Evolutionary conservation across 2,797 vertebrate genomes (phyloP), one percentile per base, ranked within the genome.

Genomic region (Lateolabrax maculatus): DNA sequence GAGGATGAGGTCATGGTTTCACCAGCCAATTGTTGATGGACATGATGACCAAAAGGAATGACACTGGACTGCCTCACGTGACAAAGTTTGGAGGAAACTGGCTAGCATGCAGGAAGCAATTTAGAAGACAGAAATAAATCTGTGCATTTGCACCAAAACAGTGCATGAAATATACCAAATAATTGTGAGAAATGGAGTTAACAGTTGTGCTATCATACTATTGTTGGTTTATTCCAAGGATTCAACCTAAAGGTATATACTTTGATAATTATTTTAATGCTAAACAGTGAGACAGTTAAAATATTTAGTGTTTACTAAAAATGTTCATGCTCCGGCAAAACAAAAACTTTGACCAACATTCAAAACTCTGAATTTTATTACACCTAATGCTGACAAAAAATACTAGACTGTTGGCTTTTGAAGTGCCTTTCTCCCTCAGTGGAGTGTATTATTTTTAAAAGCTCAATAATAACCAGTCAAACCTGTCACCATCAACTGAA

Each of bases 1-100:
- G 78, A 81, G 62, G 74, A 84, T 58, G 77, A 88, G 79, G 75
- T 80, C 36, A 56, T 34, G 21, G 23, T 63, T 76, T 85, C 55
- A 75, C 63, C 66, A 66, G 71, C 31, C 70, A 57, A 60, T 12
- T 71, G 44, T 21, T 72, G 36, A 63, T 34, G 71, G 72, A 56
- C 39, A 53, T 9, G 16, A 76, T 25, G 13, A 64, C 43, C 6
- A 43, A 48, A 63, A 41, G 74, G 51, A 77, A 68, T 8, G 48
- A 74, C 4, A 25, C 48, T 29, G 16, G 9, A 41, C 36, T 34
- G 39, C 6, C 34, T 75, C 55, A 7, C 9, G 9, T 60, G 49
- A 52, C 8, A 27, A 43, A 31, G 58, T 18, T 46, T 21, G 65
- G 76, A 86, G 43, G 73, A 71, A 65, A 41, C 8, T 37, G 66